phyloP scores from a whole-genome alignment of 1,140 invertebrate genomes.

The Wiebesia pumilae region DNA sequence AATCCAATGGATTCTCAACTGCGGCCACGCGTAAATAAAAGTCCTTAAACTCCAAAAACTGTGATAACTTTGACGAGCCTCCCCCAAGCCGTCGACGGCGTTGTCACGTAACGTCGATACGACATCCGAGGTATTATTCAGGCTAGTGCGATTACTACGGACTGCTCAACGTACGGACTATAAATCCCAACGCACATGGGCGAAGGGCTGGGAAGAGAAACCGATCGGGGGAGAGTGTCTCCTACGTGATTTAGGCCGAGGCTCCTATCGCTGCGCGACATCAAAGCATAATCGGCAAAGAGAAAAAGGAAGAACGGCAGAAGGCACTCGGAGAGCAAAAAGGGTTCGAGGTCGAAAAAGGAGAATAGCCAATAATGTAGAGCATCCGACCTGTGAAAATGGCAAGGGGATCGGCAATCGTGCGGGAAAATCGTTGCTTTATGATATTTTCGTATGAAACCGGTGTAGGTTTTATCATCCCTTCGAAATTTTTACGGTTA shows the following conservation, averaged over 20 bases:
- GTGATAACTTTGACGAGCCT: not conserved
- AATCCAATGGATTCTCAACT: too few species aligned
- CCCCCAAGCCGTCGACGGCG: not conserved
- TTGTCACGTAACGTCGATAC: constrained; percentile 46
- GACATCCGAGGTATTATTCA: constrained; percentile 60
- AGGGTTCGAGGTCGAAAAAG: not conserved
- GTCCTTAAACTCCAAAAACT: not conserved
- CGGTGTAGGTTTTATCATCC: not conserved
- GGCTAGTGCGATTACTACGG: constrained; percentile 54
- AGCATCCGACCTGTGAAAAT: not conserved
- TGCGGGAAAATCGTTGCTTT: constrained; percentile 35
- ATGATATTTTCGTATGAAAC: constrained; percentile 15
- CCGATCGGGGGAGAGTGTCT: constrained; percentile 6
- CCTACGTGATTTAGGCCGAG: constrained; percentile 57
- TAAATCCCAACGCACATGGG: constrained; percentile 55
- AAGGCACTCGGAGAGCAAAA: not conserved
- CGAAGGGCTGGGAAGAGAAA: not conserved
- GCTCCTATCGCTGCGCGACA: not conserved
- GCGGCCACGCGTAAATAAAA: too few species aligned
- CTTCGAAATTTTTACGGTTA: not conserved
- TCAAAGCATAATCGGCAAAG: constrained; percentile 13
- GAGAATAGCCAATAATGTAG: not conserved
- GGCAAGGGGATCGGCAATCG: constrained; percentile 8
- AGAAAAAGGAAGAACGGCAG: not conserved
- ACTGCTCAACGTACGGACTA: constrained; percentile 49